These are phyloP conservation scores for Leguminivora glycinivorella DNA, from an alignment of 1,140 invertebrate species.

Conservation along the genomic window DNA sequence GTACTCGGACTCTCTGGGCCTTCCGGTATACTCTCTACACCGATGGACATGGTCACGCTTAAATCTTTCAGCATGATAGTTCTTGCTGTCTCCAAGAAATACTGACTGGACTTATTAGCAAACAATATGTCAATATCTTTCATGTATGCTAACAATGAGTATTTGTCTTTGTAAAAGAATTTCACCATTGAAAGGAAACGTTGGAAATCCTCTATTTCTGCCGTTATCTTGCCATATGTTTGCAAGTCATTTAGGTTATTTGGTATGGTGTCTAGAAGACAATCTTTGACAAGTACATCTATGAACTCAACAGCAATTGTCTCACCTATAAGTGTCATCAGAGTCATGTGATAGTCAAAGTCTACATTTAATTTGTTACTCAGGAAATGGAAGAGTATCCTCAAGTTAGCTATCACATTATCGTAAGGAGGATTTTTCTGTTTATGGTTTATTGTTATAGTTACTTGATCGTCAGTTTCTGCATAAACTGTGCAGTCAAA, in stretches of 20 bases:
- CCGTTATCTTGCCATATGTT: slow-evolving; percentile 82
- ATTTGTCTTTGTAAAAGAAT: slow-evolving; percentile 78
- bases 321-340: slow-evolving; percentile 82
- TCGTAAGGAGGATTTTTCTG: slow-evolving; percentile 78
- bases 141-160: slow-evolving; percentile 83
- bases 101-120: slow-evolving; percentile 87
- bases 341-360: slow-evolving; percentile 72
- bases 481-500: slow-evolving; percentile 75
- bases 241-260: slow-evolving; percentile 85
- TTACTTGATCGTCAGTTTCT: slow-evolving; percentile 67
- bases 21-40: slow-evolving; percentile 67
- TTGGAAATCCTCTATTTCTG: slow-evolving; percentile 84
- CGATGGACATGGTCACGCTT: slow-evolving; percentile 85
- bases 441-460: slow-evolving; percentile 68
- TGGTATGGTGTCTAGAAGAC: slow-evolving; percentile 87
- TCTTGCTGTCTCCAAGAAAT: slow-evolving; percentile 85
- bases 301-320: slow-evolving; percentile 83
- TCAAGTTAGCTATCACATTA: slow-evolving; percentile 82
- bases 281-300: slow-evolving; percentile 85
- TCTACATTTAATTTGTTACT: slow-evolving; percentile 79
- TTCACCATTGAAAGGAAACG: slow-evolving; percentile 80
- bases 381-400: slow-evolving; percentile 81
- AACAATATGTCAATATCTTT: slow-evolving; percentile 89
- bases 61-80: slow-evolving; percentile 90
- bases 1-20: slow-evolving; percentile 40